These are phyloP conservation scores for Watsonalla cultraria DNA, from an alignment of 2,888 invertebrate species.

Conservation along the genomic window DNA sequence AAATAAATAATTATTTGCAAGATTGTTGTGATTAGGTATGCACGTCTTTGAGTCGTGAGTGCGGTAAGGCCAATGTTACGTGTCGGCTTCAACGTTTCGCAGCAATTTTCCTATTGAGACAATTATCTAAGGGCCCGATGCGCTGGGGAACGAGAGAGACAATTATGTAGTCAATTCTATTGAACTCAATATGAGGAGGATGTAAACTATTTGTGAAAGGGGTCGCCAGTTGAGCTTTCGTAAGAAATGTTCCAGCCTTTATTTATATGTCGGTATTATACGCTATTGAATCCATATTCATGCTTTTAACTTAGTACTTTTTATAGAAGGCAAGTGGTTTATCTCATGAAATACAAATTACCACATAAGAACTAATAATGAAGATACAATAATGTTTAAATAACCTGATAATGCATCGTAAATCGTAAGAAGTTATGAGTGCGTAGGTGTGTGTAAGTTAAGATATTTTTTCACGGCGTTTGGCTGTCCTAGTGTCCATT, in stretches of 20 bases:
- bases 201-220: slow-evolving; percentile 64
- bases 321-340: no score
- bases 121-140: slow-evolving; percentile 64
- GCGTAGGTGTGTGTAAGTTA: background rate
- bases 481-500: slow-evolving; percentile 46
- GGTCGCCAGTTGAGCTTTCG: slow-evolving; percentile 34
- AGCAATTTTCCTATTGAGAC: slow-evolving; percentile 73
- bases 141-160: slow-evolving; percentile 42
- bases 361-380: no score
- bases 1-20: slow-evolving; percentile 32
- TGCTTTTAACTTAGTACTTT: no score
- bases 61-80: slow-evolving; percentile 77
- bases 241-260: slow-evolving; percentile 21
- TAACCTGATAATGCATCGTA: no score
- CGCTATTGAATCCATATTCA: slow-evolving; percentile 3
- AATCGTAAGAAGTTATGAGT: no score
- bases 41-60: slow-evolving; percentile 64
- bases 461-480: slow-evolving; percentile 19
- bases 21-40: slow-evolving; percentile 42
- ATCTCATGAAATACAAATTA: no score
- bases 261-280: slow-evolving; percentile 7
- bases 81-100: slow-evolving; percentile 47
- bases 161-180: slow-evolving; percentile 51
- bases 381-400: no score
- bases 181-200: slow-evolving; percentile 55